Evolutionary conservation across 2,888 invertebrate species (phyloP), one percentile per base, ranked within the genome.

Genomic region (Drosophila suboccidentalis): DNA sequence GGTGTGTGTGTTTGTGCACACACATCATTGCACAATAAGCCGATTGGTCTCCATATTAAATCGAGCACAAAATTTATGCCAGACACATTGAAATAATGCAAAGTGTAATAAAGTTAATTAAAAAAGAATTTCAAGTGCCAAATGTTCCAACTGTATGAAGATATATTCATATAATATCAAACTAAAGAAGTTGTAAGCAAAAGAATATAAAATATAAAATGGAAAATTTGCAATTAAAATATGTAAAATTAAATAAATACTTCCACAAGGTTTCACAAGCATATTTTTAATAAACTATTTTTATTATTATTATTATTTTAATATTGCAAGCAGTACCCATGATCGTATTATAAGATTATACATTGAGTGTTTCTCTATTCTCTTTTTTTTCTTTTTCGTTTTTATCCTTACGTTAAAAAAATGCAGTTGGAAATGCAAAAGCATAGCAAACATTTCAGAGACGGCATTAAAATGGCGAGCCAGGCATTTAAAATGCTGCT

Each of bases 1-100:
- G 50, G 46, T 49, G 51, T 50, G 34, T 65, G 77, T 53, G 66
- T 51, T 57, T 73, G 84, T 77, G 81, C 79, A 87, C 55, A 78
- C 72, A 88, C 81, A 80, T 81, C 71, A 87, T 80, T 89, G 81
- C 81, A 81, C 87, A 87, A 81, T 89, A 89, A 87, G 71, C 87
- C 71, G 75, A 70, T 87, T 87, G 66, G 43, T 49, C 44, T 50
- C 51, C 49, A 71, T 62, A 69, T 85, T 72, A 71, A 85, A 83
- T 83, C 71, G 82, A 82, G 85, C 74, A 82, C 70, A 62, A 80
- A 88, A 88, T 74, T 67, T 74, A 77, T 88, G 80, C 71, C 70
- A 70, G 38, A 64, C 51, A 60, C 66, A 68, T 62, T 61, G 49
- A 41, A 64, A 57, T 59, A 54, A 68, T 60, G 49, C 39, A 61